Percentiles rank a stretch among this genome's conserved stretches.
Conservation (phyloP, 2,113 vertebrate species). For the Salminus brasiliensis region DNA sequence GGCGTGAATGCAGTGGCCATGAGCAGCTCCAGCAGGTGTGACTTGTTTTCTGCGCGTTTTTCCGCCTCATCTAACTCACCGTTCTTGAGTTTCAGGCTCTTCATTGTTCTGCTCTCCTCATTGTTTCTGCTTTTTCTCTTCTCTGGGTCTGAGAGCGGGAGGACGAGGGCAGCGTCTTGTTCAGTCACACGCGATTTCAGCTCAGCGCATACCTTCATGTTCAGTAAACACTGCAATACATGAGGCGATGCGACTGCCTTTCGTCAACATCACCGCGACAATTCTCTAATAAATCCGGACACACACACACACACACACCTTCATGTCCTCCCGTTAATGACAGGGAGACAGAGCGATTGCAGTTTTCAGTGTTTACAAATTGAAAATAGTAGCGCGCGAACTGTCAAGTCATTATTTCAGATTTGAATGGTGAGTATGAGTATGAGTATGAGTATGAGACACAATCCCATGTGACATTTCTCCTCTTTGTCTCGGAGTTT, state of each 20-base stretch:
- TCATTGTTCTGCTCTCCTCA: constrained; percentile 68
- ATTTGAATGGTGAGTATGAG: background rate
- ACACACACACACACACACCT: background rate
- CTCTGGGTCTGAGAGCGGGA: background rate
- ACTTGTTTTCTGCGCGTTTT: constrained; percentile 66
- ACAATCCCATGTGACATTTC: background rate
- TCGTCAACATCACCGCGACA: too few species aligned
- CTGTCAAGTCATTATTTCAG: too few species aligned
- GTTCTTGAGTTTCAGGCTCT: constrained; percentile 74
- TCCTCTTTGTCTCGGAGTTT: background rate
- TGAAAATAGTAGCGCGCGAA: background rate
- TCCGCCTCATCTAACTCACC: constrained; percentile 69
- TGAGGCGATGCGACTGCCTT: background rate
- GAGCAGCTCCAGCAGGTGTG: constrained; percentile 73
- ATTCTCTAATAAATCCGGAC: background rate
- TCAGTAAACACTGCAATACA: background rate
- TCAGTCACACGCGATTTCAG: constrained; percentile 52
- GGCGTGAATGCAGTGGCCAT: constrained; percentile 55
- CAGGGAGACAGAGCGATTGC: background rate
- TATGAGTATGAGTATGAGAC: background rate
- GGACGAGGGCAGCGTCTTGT: constrained; percentile 51
- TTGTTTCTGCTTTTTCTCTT: constrained; percentile 40
- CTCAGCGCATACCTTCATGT: constrained; percentile 22
- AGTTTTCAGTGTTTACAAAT: background rate
- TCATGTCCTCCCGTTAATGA: background rate